Conservation (phyloP, 2,113 vertebrate species). For the Cavia aperea region DNA sequence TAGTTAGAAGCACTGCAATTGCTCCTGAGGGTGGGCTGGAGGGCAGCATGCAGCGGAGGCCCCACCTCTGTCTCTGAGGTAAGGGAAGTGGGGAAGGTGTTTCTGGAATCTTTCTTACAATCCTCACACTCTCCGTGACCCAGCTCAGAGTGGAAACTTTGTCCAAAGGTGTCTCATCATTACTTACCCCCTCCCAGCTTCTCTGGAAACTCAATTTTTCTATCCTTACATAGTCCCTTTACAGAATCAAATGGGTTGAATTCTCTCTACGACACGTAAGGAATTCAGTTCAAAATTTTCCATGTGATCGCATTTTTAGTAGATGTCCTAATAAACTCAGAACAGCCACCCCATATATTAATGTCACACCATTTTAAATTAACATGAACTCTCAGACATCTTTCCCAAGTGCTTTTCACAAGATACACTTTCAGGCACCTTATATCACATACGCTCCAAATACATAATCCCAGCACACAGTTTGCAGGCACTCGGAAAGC, state of each 20-base stretch:
- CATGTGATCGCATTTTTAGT: background rate
- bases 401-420: background rate
- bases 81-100: background rate
- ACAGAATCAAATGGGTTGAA: background rate
- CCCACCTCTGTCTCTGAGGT: background rate
- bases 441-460: background rate
- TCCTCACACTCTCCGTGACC: background rate
- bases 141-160: background rate
- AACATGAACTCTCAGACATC: background rate
- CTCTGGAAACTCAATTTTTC: background rate
- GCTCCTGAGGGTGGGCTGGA: background rate
- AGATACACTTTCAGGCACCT: background rate
- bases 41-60: background rate
- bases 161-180: background rate
- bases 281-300: background rate
- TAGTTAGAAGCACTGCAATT: background rate
- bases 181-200: background rate
- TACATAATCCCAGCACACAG: background rate
- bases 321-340: background rate
- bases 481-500: conserved; percentile 5
- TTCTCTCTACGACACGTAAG: background rate
- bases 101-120: background rate
- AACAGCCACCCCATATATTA: background rate
- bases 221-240: background rate
- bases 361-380: background rate